Percentiles rank a stretch among this genome's conserved stretches.
Evolutionary conservation across 2,888 invertebrate species (phyloP).

Genomic region (Esperia sulphurella): DNA sequence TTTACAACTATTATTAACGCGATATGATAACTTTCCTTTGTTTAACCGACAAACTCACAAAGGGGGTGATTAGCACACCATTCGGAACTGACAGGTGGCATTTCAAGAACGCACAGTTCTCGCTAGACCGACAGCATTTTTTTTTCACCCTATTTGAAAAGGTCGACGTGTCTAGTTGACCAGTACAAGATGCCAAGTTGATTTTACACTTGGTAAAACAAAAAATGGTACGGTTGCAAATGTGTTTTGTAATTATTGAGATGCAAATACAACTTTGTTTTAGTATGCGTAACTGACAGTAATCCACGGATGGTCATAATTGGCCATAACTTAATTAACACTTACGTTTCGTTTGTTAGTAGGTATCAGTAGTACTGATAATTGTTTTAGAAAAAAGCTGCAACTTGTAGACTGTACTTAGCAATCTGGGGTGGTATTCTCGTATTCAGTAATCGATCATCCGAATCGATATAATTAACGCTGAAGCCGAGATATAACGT

Average conservation of each 20-base stretch:
- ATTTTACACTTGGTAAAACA: conserved; percentile 4
- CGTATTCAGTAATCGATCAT: conserved; percentile 7
- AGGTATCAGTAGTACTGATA: conserved; percentile 39
- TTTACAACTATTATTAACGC: conserved; percentile 21
- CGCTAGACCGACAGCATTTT: conserved; percentile 37
- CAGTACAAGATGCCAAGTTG: conserved; percentile 17
- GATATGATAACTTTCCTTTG: conserved; percentile 24
- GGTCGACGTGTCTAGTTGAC: conserved; percentile 42
- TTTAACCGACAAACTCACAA: conserved; percentile 33
- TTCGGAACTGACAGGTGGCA: conserved; percentile 49
- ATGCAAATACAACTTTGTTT: conserved; percentile 11
- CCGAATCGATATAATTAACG: conserved; percentile 10
- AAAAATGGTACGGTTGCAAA: background rate
- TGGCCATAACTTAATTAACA: conserved; percentile 58
- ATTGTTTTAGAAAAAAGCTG: conserved; percentile 26
- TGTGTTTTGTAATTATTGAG: background rate
- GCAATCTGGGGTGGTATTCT: conserved; percentile 8
- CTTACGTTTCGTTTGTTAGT: conserved; percentile 40
- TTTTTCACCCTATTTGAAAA: conserved; percentile 47
- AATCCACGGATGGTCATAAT: conserved; percentile 45
- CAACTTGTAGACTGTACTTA: background rate
- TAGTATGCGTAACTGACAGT: conserved; percentile 28
- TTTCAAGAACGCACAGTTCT: conserved; percentile 46
- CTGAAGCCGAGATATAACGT: background rate
- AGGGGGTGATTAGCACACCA: conserved; percentile 32